These are phyloP conservation scores for Streptopelia turtur DNA, from an alignment of 2,797 vertebrate genomes.

Conservation along the genomic window DNA sequence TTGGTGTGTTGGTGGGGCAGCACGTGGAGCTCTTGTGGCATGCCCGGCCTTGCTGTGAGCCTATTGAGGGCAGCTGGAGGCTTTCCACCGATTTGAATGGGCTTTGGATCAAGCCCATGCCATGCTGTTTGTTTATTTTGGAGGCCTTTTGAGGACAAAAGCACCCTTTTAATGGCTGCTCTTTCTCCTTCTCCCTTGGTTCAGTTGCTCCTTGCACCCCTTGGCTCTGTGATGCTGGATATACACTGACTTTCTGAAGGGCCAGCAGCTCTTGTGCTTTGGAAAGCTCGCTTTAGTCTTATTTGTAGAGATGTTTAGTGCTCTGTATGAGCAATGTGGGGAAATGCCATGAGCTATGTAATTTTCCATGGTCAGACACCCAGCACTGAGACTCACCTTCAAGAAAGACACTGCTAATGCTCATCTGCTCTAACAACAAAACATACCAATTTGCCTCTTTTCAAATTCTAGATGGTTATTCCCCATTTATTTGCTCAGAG, in stretches of 20 bases:
- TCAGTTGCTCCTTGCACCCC: neutral
- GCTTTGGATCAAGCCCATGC: constrained; percentile 22
- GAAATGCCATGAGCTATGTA: neutral
- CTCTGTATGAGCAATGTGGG: neutral
- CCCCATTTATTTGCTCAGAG: neutral
- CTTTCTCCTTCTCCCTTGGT: neutral
- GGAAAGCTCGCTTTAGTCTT: neutral
- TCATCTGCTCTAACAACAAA: neutral
- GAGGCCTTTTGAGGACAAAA: neutral
- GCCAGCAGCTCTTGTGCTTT: neutral
- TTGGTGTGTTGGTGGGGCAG: neutral
- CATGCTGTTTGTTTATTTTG: constrained; percentile 55
- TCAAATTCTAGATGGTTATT: neutral
- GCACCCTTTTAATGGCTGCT: constrained; percentile 4
- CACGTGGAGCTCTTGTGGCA: rapidly evolving
- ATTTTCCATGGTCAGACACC: neutral
- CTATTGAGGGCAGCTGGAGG: constrained; percentile 18
- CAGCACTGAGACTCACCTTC: neutral
- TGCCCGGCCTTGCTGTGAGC: neutral
- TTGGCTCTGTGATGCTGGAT: neutral
- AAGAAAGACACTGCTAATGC: neutral
- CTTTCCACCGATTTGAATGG: neutral
- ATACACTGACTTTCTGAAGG: neutral
- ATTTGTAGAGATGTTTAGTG: neutral
- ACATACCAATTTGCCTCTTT: neutral